Conservation (phyloP, 2,113 vertebrate genomes). For the Hippopotamus amphibius region DNA sequence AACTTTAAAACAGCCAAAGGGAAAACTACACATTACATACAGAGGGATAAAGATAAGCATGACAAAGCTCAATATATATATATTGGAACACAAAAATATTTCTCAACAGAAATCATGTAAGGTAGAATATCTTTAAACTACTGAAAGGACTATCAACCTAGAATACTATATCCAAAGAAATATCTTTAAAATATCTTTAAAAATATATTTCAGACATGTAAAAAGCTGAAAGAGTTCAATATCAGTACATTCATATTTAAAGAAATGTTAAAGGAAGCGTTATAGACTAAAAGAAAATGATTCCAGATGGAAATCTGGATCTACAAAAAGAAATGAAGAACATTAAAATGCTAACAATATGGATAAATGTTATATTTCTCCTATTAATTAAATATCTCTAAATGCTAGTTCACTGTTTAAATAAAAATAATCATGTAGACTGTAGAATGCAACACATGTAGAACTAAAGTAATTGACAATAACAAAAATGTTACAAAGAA, state of each 20-base stretch:
- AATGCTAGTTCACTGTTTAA: neutral
- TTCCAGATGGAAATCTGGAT: neutral
- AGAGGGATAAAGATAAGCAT: neutral
- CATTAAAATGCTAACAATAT: neutral
- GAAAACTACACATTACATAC: neutral
- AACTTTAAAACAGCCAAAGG: neutral
- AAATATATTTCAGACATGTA: neutral
- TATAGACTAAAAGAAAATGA: neutral
- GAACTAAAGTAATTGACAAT: neutral
- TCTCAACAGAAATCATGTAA: neutral
- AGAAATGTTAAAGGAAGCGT: neutral
- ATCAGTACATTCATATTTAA: neutral
- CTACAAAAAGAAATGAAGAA: neutral
- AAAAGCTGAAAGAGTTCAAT: conserved; percentile 5
- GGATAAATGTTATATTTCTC: neutral
- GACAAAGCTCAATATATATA: neutral
- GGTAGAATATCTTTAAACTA: neutral
- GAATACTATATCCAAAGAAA: neutral
- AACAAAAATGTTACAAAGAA: neutral
- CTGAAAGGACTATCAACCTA: neutral
- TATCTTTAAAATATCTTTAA: neutral
- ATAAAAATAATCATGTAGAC: neutral
- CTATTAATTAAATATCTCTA: conserved; percentile 12
- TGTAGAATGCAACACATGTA: neutral
- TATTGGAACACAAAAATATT: neutral